Evolutionary conservation across 53 echinoderm and acorn worm genomes (phyloP).

Genomic region (Temnopleurus reevesii): DNA sequence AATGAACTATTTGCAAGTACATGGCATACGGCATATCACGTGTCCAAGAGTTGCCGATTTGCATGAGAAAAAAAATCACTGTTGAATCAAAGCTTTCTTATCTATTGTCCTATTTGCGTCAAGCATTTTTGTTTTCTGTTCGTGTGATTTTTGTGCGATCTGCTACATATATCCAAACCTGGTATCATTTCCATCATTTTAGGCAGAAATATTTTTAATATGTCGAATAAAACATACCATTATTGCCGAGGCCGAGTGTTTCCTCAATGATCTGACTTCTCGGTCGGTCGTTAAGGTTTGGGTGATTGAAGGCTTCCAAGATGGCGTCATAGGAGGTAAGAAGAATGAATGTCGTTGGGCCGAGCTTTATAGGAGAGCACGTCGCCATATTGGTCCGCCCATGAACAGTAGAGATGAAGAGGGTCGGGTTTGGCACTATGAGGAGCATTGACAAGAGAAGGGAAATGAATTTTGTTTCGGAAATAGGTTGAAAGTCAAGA

Average conservation of each 20-base stretch:
- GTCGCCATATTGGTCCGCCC: slow-evolving; percentile 61
- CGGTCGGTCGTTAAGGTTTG: slow-evolving; percentile 36
- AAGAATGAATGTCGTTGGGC: slow-evolving; percentile 1
- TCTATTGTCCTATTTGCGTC: not conserved
- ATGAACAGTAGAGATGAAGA: slow-evolving; percentile 46
- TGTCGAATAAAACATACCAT: not conserved
- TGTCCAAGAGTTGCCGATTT: too few relatives aligned
- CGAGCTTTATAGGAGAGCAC: slow-evolving; percentile 34
- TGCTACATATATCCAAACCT: too few relatives aligned
- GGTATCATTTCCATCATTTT: not conserved
- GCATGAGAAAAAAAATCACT: too few relatives aligned
- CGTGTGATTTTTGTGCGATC: not conserved
- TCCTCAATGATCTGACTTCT: slow-evolving; percentile 19
- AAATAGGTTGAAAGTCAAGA: not conserved
- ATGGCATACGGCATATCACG: too few relatives aligned
- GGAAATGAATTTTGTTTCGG: not conserved
- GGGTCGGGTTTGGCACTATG: slow-evolving; percentile 22
- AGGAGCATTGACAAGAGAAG: not conserved
- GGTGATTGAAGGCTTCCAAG: slow-evolving; percentile 25
- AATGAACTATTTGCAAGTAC: too few relatives aligned
- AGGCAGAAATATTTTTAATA: not conserved
- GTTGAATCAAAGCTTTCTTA: too few relatives aligned
- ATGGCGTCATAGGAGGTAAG: slow-evolving; percentile 23
- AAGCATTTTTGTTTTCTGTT: not conserved
- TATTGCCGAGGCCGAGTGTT: not conserved